phyloP scores from a whole-genome alignment of 2,888 invertebrate genomes.

The Polydrusus tereticollis region DNA sequence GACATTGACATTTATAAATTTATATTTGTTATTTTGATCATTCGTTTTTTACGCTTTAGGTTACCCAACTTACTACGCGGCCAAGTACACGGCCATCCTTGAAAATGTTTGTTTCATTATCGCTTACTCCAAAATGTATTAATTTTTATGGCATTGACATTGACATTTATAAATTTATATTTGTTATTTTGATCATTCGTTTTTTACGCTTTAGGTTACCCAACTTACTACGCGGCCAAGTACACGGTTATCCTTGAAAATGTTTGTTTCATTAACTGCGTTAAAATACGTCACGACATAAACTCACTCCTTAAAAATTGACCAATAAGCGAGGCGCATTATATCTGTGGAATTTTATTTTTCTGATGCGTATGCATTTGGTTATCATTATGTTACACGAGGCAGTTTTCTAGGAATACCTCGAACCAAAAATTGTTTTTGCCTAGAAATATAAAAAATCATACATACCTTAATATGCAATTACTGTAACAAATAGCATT shows the following conservation, averaged over 20 bases:
- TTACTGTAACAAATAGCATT: no score
- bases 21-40: background rate
- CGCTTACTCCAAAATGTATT: no score
- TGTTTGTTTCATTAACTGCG: background rate
- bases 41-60: background rate
- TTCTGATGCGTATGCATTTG: conserved; percentile 10
- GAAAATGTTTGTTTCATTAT: background rate
- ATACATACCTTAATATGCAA: no score
- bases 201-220: background rate
- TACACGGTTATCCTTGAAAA: background rate
- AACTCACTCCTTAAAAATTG: conserved; percentile 8
- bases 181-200: background rate
- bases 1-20: conserved; percentile 13
- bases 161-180: no score
- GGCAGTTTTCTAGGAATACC: background rate
- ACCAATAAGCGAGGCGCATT: conserved; percentile 3
- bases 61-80: conserved; percentile 5
- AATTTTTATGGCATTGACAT: background rate
- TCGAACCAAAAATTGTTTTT: background rate
- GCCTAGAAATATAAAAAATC: background rate
- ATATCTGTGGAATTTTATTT: conserved; percentile 8
- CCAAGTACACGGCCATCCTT: background rate
- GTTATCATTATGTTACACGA: conserved; percentile 4
- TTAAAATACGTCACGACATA: conserved; percentile 2
- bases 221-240: no score